Evolutionary conservation across 1,140 invertebrate genomes (phyloP).

Genomic region (Drosophila miranda): DNA sequence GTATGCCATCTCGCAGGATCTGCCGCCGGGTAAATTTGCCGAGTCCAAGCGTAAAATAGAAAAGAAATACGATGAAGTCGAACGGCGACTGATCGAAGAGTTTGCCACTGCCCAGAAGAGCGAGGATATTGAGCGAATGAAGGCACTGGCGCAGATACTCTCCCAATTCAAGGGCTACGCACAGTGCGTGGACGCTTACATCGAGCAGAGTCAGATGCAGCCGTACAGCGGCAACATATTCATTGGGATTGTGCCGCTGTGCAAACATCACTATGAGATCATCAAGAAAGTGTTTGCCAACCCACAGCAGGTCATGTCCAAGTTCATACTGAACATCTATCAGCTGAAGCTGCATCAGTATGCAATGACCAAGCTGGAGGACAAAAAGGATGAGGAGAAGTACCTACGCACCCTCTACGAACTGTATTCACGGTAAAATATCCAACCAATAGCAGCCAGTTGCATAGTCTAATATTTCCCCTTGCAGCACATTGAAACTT

Average conservation of each 20-base stretch:
- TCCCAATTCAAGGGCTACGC: constrained; percentile 98
- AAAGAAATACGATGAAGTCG: constrained; percentile 97
- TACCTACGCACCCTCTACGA: constrained; percentile 95
- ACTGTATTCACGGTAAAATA: constrained; percentile 88
- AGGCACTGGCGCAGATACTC: constrained; percentile 94
- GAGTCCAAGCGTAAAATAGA: constrained; percentile 94
- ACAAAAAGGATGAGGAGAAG: constrained; percentile 89
- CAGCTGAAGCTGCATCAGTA: constrained; percentile 95
- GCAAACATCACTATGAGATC: constrained; percentile 93
- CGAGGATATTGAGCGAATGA: constrained; percentile 94
- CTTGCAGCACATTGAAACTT: constrained; percentile 87
- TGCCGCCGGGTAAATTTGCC: constrained; percentile 93
- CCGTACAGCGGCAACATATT: constrained; percentile 91
- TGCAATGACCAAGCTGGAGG: constrained; percentile 91
- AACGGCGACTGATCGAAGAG: constrained; percentile 96
- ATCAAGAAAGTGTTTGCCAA: constrained; percentile 97
- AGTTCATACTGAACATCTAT: constrained; percentile 98
- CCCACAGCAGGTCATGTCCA: constrained; percentile 98
- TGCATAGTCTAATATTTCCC: constrained; percentile 18
- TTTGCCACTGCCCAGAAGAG: constrained; percentile 94
- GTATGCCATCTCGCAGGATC: constrained; percentile 96
- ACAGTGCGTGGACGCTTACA: constrained; percentile 97
- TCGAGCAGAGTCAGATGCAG: constrained; percentile 96
- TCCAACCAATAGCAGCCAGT: background rate
- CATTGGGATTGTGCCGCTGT: constrained; percentile 94